Percentiles rank a stretch among this genome's conserved stretches.
These are phyloP conservation scores for Aphidoletes aphidimyza DNA, from an alignment of 2,888 invertebrate genomes.

Conservation along the genomic window DNA sequence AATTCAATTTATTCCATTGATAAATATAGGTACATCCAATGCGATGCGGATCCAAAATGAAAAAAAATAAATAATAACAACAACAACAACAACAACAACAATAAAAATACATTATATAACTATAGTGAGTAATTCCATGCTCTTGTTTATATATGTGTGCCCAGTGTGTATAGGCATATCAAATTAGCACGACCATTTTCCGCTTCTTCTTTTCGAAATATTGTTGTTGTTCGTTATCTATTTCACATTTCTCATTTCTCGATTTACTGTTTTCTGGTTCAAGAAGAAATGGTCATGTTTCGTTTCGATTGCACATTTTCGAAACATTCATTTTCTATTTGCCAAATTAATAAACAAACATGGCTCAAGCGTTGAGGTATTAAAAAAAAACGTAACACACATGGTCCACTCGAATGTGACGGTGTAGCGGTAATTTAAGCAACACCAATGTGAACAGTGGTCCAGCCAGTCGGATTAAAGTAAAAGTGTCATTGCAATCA, in stretches of 20 bases:
- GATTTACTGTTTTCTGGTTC: not conserved
- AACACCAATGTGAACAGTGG: not conserved
- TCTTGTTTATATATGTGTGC: not conserved
- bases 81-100: too few species aligned
- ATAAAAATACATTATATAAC: too few species aligned
- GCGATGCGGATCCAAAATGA: not conserved
- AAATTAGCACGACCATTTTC: conserved; percentile 18
- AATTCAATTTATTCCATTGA: not conserved
- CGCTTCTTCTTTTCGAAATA: conserved; percentile 1
- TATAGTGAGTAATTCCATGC: conserved; percentile 10
- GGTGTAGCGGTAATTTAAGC: too few species aligned
- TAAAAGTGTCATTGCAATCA: conserved; percentile 48
- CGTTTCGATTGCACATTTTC: not conserved
- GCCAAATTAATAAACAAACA: conserved; percentile 20
- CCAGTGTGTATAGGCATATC: not conserved
- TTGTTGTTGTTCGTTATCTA: not conserved
- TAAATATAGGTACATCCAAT: not conserved
- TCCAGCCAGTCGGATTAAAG: conserved; percentile 11
- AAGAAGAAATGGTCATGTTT: not conserved
- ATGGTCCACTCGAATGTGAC: too few species aligned
- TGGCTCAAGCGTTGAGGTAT: not conserved
- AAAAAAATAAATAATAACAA: too few species aligned
- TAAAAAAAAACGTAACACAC: not conserved
- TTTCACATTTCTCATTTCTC: not conserved
- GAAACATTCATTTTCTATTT: not conserved